Evolutionary conservation across 2,113 vertebrate genomes (phyloP).

Genomic region (Mirza zaza): DNA sequence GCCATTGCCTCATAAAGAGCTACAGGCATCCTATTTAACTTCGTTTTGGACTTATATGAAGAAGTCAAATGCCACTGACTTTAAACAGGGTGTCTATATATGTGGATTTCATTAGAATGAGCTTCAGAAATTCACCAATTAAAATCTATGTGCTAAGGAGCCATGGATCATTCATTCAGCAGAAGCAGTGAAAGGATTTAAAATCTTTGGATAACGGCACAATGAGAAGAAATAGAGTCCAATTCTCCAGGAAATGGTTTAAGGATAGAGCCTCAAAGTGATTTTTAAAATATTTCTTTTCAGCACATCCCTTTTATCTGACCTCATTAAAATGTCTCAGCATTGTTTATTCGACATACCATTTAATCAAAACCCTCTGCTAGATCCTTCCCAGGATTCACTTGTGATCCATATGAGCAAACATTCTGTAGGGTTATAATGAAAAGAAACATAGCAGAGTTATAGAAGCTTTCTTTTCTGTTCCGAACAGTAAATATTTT

Average conservation of each 20-base stretch:
- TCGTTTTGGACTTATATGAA: not conserved
- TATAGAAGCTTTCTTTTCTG: slow-evolving; percentile 8
- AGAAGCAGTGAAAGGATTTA: not conserved
- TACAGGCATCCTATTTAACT: not conserved
- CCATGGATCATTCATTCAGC: not conserved
- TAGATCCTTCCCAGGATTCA: slow-evolving; percentile 74
- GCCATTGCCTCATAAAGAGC: not conserved
- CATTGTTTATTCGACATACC: slow-evolving; percentile 76
- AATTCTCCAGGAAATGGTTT: slow-evolving; percentile 4
- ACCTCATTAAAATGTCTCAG: slow-evolving; percentile 73
- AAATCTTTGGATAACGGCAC: not conserved
- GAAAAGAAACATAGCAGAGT: slow-evolving; percentile 76
- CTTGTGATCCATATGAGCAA: slow-evolving; percentile 80
- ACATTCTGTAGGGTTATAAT: slow-evolving; percentile 73
- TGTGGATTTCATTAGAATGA: not conserved
- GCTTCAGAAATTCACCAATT: not conserved
- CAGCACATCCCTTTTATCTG: slow-evolving; percentile 75
- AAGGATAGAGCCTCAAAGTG: not conserved
- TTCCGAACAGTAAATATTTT: slow-evolving; percentile 72
- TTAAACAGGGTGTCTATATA: not conserved
- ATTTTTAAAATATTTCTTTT: slow-evolving; percentile 48
- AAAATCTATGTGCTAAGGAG: not conserved
- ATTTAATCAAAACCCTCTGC: slow-evolving; percentile 79
- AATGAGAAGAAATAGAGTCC: not conserved
- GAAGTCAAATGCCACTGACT: not conserved